Evolutionary conservation across 1,140 invertebrate species (phyloP), one percentile per base, ranked within the genome.

Genomic region (Drosophila murphyi): DNA sequence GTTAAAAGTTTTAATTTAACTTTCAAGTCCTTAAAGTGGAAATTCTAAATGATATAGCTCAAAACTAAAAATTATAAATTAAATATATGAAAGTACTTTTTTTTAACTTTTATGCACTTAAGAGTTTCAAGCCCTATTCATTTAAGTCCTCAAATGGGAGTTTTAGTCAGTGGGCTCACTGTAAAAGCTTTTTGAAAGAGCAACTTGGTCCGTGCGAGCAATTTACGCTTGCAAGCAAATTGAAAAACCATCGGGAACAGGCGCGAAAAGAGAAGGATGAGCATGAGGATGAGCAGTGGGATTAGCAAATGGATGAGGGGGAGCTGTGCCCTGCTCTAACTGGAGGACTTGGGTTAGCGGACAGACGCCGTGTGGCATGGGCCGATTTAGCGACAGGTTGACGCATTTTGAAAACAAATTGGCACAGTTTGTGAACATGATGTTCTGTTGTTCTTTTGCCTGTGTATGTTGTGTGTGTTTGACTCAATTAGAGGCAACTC

Each of bases 321-420:
- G 20, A 39, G 48, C 2, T 20, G n/a, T 20, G 20, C 20, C 20
- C 20, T 20, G 20, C 20, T 20, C 39, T 2, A 39, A 39, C 7
- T 39, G 12, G n/a, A 5, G 37, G 28, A 3, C 10, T 20, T 3
- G 35, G 4, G 5, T 4, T 12, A 20, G 45, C 28, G 2, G 43
- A 31, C n/a, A 5, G 3, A 61, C 45, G 31, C 20, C 43, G 5
- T 12, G 5, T 28, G 52, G 63, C 4, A 20, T 45, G 65, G 34
- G 41, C 63, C 74, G 80, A 89, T 85, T 89, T 85, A 80, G 60
- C 83, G 67, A 65, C 80, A 55, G 80, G 60, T 59, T 72, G 85
- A 80, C 83, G 83, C 83, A 88, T 89, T 88, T 88, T 88, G 20
- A 88, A 88, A 88, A 88, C 83, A 88, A 88, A 88, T 88, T 89